These are phyloP conservation scores for Dinocampus coccinellae DNA, from an alignment of 2,888 invertebrate genomes.

Conservation along the genomic window DNA sequence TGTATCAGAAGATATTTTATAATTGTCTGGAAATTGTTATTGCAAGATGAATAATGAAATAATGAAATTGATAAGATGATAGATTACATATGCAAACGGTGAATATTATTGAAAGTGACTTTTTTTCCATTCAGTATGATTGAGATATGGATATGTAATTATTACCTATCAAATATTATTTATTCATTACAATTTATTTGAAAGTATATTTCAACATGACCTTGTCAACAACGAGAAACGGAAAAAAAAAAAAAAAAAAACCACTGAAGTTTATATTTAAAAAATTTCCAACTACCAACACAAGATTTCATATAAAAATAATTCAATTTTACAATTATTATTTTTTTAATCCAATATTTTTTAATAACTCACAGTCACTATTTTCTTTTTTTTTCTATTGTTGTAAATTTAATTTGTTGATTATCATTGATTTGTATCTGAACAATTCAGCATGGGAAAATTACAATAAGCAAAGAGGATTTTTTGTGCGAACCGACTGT, in stretches of 20 bases:
- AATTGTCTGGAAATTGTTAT: not conserved
- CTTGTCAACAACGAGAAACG: no score
- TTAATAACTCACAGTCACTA: no score
- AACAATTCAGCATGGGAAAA: not conserved
- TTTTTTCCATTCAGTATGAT: not conserved
- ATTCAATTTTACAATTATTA: no score
- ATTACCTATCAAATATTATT: not conserved
- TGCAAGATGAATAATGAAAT: not conserved
- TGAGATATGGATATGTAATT: not conserved
- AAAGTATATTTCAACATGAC: not conserved
- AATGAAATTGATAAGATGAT: not conserved
- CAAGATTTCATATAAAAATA: no score
- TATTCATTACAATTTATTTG: not conserved
- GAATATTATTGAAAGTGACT: not conserved
- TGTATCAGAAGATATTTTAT: not conserved
- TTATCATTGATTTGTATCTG: not conserved
- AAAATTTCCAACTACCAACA: no score
- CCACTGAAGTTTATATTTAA: no score
- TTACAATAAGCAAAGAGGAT: not conserved
- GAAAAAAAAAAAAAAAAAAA: no score
- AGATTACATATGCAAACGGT: not conserved
- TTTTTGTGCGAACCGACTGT: conserved; percentile 4
- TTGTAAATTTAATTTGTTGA: no score
- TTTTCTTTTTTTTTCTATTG: no score
- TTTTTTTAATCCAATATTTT: no score